Base-by-base conservation (phyloP, 2,888 invertebrate species). In the Cataglyphis albicans region DNA sequence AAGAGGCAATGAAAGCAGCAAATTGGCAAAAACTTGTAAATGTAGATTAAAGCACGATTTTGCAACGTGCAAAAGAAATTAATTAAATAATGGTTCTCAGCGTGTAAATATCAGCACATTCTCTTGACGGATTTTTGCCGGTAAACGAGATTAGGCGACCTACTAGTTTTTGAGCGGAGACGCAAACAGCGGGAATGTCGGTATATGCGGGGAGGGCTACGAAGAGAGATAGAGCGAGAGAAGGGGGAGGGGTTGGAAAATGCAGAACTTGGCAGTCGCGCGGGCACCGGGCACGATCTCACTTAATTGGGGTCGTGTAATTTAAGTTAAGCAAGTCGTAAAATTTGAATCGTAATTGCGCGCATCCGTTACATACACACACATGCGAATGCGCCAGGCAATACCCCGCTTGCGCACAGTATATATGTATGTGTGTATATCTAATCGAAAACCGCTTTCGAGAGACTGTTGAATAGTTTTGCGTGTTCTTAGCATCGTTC, bases 241-340 rank as follows among this genome's bases (percentile, higher is more conserved):
- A 29, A 57, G 74, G 21, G 21, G 21, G 21, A 65, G 72, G 57
- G 72, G 65, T 55, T 65, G 80, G 82, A 76, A 76, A 76, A 76
- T 57, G 81, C 68, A 84, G 67, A 86, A 89, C 85, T 89, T 87
- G 89, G 88, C 88, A 88, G 84, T 82, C 81, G 80, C 73, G 61
- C 81, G 57, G 55, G 73, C 78, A 59, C 73, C 59, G 70, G 57
- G 85, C 88, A 83, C 87, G 87, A 86, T 87, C 86, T 88, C 88
- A 85, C 88, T 90, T 89, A 90, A 90, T 90, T 89, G 89, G 86
- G 84, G 88, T 89, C 89, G 88, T 86, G 89, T 90, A 90, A 90
- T 90, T 90, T 90, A 90, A 90, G 87, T 90, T 89, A 89, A 89
- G 90, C 90, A 89, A 89, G 89, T 90, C 89, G 89, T 90, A 88